These are phyloP conservation scores for Drosophila navojoa DNA, from an alignment of 1,140 invertebrate species.

Conservation along the genomic window DNA sequence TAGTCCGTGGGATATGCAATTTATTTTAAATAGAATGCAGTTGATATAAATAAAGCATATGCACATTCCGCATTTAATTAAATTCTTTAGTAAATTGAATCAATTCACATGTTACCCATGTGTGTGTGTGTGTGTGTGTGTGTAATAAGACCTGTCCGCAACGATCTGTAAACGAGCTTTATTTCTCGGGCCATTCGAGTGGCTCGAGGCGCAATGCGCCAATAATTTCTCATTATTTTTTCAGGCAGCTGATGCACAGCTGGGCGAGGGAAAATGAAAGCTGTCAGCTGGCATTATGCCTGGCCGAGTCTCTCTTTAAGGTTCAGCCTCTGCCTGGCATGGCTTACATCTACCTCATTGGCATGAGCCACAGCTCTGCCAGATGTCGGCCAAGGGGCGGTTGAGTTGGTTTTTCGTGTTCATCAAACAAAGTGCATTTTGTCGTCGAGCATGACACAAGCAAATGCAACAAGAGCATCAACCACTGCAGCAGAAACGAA, in stretches of 20 bases:
- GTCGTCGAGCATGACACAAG: conserved; percentile 25
- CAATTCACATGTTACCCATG: conserved; percentile 11
- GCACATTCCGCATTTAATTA: conserved; percentile 6
- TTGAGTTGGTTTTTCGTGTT: conserved; percentile 4
- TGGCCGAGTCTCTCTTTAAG: conserved; percentile 21
- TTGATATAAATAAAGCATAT: not conserved
- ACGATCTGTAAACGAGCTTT: not conserved
- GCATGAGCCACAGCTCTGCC: conserved; percentile 6
- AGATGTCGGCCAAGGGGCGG: not conserved
- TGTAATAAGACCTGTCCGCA: conserved; percentile 10
- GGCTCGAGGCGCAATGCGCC: conserved; percentile 38
- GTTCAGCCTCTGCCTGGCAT: not conserved
- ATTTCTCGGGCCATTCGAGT: not conserved
- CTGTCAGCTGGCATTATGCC: conserved; percentile 33
- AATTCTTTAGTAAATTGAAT: conserved; percentile 4
- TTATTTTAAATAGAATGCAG: not conserved
- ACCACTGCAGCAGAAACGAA: conserved; percentile 2
- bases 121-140: not conserved
- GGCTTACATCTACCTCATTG: conserved; percentile 27
- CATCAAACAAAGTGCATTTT: conserved; percentile 64
- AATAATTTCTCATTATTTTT: conserved; percentile 56
- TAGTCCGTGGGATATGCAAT: not conserved
- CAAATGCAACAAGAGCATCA: conserved; percentile 24
- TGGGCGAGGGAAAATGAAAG: conserved; percentile 9
- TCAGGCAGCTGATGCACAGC: conserved; percentile 38